These are phyloP conservation scores for Apeltes quadracus DNA, from an alignment of 2,113 vertebrate species.

Conservation along the genomic window DNA sequence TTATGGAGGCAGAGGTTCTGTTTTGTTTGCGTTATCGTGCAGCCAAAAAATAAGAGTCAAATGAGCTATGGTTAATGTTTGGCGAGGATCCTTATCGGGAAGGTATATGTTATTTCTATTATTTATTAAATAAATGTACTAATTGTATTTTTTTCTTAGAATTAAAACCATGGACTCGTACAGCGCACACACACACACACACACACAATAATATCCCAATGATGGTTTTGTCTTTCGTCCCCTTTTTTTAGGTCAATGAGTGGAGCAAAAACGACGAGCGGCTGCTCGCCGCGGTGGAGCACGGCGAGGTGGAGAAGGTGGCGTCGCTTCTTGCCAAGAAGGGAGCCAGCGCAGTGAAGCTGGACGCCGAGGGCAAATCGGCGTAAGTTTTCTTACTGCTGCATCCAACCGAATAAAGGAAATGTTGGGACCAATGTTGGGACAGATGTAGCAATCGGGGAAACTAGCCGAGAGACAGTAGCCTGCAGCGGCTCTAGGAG, in stretches of 20 bases:
- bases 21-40: constrained; percentile 16
- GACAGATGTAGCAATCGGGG: background rate
- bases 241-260: constrained; percentile 85
- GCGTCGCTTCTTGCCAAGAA: constrained; percentile 92
- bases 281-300: constrained; percentile 93
- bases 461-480: background rate
- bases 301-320: constrained; percentile 93
- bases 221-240: background rate
- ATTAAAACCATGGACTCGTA: background rate
- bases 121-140: background rate
- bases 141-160: background rate
- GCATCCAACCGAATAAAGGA: background rate
- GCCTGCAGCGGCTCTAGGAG: background rate
- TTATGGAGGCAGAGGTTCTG: constrained; percentile 25
- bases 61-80: constrained; percentile 24
- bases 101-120: background rate
- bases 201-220: background rate
- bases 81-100: background rate
- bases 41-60: constrained; percentile 23
- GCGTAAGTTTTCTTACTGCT: constrained; percentile 85
- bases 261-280: constrained; percentile 98
- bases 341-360: constrained; percentile 90
- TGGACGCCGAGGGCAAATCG: constrained; percentile 93
- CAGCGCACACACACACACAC: too few species aligned
- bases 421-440: background rate